A percentile compares a stretch with the other conserved stretches of the same genome.
These are phyloP conservation scores for Bombus confusus DNA, from an alignment of 1,140 invertebrate genomes.

Conservation along the genomic window DNA sequence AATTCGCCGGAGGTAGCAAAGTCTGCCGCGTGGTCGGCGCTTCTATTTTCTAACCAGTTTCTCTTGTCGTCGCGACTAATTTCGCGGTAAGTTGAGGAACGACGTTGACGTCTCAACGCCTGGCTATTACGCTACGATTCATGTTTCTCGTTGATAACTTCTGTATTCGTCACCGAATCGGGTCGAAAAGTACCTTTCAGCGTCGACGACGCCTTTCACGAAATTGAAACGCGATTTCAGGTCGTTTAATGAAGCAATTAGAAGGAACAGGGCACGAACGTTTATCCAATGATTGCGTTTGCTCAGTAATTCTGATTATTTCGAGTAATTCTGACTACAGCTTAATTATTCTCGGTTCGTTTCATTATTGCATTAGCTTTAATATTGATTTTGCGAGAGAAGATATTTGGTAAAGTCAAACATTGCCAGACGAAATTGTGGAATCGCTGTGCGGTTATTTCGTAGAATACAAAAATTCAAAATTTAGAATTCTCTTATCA, in stretches of 20 bases:
- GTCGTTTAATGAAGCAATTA: neutral
- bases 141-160: conserved; percentile 34
- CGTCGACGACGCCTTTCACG: conserved; percentile 5
- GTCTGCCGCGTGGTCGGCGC: conserved; percentile 36
- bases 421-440: too few relatives aligned
- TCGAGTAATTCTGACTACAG: neutral
- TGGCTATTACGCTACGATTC: neutral
- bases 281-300: neutral
- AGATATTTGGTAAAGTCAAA: too few relatives aligned
- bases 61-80: conserved; percentile 28
- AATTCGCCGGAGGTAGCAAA: conserved; percentile 56
- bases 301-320: neutral
- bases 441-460: too few relatives aligned
- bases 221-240: neutral
- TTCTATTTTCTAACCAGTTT: conserved; percentile 4
- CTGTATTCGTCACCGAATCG: neutral
- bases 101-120: too few relatives aligned
- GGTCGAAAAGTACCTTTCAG: conserved; percentile 7
- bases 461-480: too few relatives aligned
- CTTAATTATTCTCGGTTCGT: neutral
- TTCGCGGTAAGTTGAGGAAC: conserved; percentile 5
- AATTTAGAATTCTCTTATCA: neutral
- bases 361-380: neutral
- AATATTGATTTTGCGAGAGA: neutral
- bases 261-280: neutral